phyloP scores from a whole-genome alignment of 2,888 invertebrate genomes.

The Lutraria lutraria region DNA sequence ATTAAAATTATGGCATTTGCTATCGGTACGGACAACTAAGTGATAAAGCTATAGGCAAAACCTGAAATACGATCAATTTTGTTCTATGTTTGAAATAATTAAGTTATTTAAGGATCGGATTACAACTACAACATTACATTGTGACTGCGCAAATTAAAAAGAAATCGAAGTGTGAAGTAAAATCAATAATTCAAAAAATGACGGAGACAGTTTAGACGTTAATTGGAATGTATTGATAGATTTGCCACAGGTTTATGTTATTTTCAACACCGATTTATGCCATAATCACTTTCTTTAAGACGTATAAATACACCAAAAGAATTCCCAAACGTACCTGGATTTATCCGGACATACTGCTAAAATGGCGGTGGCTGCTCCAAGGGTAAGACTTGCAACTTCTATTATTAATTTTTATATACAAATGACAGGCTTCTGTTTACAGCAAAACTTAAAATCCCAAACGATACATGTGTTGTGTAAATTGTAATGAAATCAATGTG shows the following conservation, averaged over 20 bases:
- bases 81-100: neutral
- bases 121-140: neutral
- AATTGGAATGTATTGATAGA: neutral
- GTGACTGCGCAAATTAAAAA: constrained; percentile 2
- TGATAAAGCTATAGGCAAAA: neutral
- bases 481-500: no score
- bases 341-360: neutral
- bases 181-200: neutral
- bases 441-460: no score
- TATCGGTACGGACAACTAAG: neutral
- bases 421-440: no score
- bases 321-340: neutral
- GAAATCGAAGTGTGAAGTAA: constrained; percentile 6
- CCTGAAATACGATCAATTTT: neutral
- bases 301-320: neutral
- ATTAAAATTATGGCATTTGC: neutral
- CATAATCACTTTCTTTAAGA: neutral
- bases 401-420: no score
- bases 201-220: neutral
- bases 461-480: no score
- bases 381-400: neutral
- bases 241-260: no score
- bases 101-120: neutral
- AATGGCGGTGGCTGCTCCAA: neutral
- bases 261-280: no score